Evolutionary conservation across 2,888 invertebrate species (phyloP), one percentile per base, ranked within the genome.

Genomic region (Ichneumon xanthorius): DNA sequence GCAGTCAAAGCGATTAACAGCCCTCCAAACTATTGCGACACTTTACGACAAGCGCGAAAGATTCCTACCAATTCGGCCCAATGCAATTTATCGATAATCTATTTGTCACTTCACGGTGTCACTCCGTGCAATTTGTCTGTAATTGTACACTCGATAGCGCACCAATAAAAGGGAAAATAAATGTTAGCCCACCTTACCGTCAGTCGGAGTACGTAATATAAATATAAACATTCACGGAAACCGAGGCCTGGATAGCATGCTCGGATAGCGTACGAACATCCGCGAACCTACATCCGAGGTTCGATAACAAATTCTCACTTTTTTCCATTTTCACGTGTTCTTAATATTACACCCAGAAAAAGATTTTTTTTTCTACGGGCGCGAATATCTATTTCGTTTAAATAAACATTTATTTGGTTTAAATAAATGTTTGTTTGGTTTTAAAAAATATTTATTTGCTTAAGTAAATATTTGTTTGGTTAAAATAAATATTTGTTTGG

Each of bases 271-370:
- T 55, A 55, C 4, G 9, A 9, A 37, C 37, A 37, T 37, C 37
- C 37, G 37, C 37, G 9, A 37, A 37, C 55, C 7, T 55, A 9
- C 19, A 22, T 55, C 0, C n/a, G 7, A 55, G 55, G 19, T 55
- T 55, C 55, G 55, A 55, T 55, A 55, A 55, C 22, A 55, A 19
- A 55, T 55, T 55, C n/a, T 55, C 55, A 55, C 55, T 55, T 22
- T 55, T 53, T 22, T 9, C 22, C 55, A n/a, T 55, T 22, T 55
- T 55, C 55, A 55, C 55, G 19, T 9, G 7, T 9, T 55, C 22
- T 3, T 9, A 55, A 19, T 22, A 7, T 19, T 53, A 7, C 19
- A 19, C 19, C 2, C 19, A 1, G 9, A 7, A 37, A 37, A 0
- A 37, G 9, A 1, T 9, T 9, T 37, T 37, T 4, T 37, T 9